phyloP scores from a whole-genome alignment of 30 jellyfish, hydroid and myxozoan genomes.

The Cassiopea andromeda region DNA sequence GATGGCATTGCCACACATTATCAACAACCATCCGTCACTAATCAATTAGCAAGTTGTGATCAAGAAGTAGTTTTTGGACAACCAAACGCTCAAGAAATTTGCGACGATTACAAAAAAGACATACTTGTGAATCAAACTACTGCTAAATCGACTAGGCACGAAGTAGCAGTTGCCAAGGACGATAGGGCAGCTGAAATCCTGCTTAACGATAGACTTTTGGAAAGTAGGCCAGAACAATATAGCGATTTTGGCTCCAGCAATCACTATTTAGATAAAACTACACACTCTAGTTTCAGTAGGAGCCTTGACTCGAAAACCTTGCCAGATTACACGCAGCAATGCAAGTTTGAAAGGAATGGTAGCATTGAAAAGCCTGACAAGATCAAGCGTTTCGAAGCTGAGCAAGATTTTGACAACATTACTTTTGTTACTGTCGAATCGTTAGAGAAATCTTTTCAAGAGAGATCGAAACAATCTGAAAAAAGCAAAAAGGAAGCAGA shows the following conservation, averaged over 20 bases:
- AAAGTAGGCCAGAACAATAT: not conserved
- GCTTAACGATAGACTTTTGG: not conserved
- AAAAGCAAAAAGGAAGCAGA: not conserved
- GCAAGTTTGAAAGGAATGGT: not conserved
- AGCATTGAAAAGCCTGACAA: not conserved
- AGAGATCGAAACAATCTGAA: not conserved
- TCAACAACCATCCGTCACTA: not conserved
- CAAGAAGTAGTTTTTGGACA: not conserved
- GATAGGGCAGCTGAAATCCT: not conserved
- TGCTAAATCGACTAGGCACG: not conserved
- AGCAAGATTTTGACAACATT: slow-evolving; percentile 56
- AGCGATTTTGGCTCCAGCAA: not conserved
- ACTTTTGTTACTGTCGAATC: slow-evolving; percentile 66
- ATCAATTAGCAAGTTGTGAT: not conserved
- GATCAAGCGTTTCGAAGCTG: not conserved
- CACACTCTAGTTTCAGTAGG: not conserved
- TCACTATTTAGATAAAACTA: not conserved
- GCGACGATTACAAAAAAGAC: not conserved
- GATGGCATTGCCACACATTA: not conserved
- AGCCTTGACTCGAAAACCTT: not conserved
- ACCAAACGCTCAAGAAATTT: not conserved
- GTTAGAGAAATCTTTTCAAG: slow-evolving; percentile 29
- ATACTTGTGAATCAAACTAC: not conserved
- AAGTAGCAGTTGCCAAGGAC: not conserved
- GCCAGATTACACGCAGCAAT: not conserved